phyloP scores from a whole-genome alignment of 1,140 invertebrate species.

The Caenorhabditis remanei region DNA sequence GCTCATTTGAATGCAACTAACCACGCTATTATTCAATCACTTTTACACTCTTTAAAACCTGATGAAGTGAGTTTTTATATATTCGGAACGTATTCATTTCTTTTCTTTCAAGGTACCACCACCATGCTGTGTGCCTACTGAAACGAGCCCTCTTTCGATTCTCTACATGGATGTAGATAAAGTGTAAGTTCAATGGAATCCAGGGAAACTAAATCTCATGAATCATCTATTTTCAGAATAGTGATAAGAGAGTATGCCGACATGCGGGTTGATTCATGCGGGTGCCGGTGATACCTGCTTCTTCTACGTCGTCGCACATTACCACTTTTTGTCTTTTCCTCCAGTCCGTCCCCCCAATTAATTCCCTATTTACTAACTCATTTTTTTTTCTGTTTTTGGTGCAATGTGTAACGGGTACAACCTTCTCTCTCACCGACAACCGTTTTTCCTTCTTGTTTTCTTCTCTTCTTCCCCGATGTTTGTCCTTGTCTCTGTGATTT shows the following conservation, averaged over 20 bases:
- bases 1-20: conserved; percentile 96
- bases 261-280: conserved; percentile 93
- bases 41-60: conserved; percentile 92
- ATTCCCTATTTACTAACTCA: background rate
- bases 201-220: background rate
- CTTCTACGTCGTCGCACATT: conserved; percentile 13
- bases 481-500: conserved; percentile 35
- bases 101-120: conserved; percentile 82
- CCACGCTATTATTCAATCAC: conserved; percentile 96
- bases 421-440: conserved; percentile 40
- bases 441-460: background rate
- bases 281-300: conserved; percentile 85
- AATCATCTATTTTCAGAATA: conserved; percentile 82
- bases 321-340: conserved; percentile 14
- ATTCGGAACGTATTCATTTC: background rate
- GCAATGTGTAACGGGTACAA: conserved; percentile 25
- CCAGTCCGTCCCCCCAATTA: background rate
- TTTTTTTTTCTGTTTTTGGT: background rate
- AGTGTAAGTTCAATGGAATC: background rate
- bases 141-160: conserved; percentile 90
- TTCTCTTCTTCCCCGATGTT: conserved; percentile 20
- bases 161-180: conserved; percentile 92
- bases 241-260: conserved; percentile 96
- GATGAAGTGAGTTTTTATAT: conserved; percentile 76
- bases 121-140: conserved; percentile 92